These are phyloP conservation scores for Thereva unica DNA, from an alignment of 2,888 invertebrate species.

Conservation along the genomic window DNA sequence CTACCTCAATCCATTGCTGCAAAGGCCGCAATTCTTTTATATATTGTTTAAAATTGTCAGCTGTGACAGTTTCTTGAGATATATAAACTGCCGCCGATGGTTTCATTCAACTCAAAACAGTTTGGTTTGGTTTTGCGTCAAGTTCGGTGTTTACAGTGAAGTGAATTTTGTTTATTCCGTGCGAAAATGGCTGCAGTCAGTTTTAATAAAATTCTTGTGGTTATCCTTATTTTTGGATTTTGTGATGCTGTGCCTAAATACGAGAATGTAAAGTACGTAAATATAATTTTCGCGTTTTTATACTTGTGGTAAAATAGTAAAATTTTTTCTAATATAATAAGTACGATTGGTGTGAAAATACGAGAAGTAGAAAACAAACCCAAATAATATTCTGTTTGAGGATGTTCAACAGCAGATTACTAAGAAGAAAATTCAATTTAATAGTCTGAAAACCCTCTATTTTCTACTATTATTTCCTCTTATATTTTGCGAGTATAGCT, in stretches of 20 bases:
- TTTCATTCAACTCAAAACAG: neutral
- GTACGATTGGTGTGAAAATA: neutral
- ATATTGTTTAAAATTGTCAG: constrained; percentile 27
- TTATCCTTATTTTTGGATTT: constrained; percentile 13
- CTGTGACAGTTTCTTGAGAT: constrained; percentile 23
- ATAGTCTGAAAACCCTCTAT: too few species aligned
- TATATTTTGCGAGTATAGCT: too few species aligned
- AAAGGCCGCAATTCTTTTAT: constrained; percentile 24
- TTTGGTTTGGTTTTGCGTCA: neutral
- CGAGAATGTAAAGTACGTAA: constrained; percentile 23
- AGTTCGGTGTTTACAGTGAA: neutral
- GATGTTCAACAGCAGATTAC: too few species aligned
- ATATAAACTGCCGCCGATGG: constrained; percentile 3
- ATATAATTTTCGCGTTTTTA: neutral
- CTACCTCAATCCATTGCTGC: constrained; percentile 1
- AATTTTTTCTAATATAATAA: neutral
- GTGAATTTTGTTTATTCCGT: neutral
- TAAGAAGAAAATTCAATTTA: too few species aligned
- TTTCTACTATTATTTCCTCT: too few species aligned
- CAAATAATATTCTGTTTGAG: too few species aligned
- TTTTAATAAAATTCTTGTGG: constrained; percentile 1
- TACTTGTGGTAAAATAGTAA: neutral
- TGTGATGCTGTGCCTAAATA: constrained; percentile 21
- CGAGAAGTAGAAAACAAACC: too few species aligned
- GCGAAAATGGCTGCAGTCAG: constrained; percentile 1